Base-by-base conservation (phyloP, 2,113 vertebrate species). In the Jaculus jaculus region DNA sequence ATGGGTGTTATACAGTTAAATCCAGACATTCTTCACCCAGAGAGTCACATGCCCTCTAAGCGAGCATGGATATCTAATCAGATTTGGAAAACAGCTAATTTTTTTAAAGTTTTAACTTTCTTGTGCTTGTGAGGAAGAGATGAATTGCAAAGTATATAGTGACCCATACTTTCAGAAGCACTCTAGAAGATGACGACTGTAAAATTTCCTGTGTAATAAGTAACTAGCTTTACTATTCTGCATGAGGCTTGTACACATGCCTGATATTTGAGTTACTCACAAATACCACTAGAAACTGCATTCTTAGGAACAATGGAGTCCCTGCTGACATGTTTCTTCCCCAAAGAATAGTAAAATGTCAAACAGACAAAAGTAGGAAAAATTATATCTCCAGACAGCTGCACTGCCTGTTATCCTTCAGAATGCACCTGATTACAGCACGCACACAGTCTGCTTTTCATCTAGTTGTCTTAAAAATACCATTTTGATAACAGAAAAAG, bases 281-380 rank as follows among this genome's bases (percentile, higher is more conserved):
- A 92, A 97, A 84, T 92, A 51, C 34, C 28, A 84, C 0, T 51
- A 71, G 60, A 37, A 37, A 92, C 79, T 90, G 71, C 84, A 77
- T 54, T 92, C 58, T 80, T 1, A 0, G 2, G 73, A 96, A 94
- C 95, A 68, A 68, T 91, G 13, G 68, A 73, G 26, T 65, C 95
- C 96, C 92, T 95, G 88, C 77, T 23, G 51, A 87, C 90, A 65
- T 65, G 42, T 20, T 95, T 97, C 47, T 51, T 96, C 85, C 94
- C 96, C 80, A 32, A 96, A 96, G n/a, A 71, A 92, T 39, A 96
- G 84, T 26, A 94, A 97, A 97, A 92, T 96, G 63, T 92, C 94
- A 96, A 90, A 89, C 69, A 96, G 90, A 95, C 86, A 73, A 89
- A 96, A 96, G 77, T 85, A 93, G 81, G 80, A 94, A 71, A 80